These are phyloP conservation scores for Neopipo cinnamomea DNA, from an alignment of 2,113 vertebrate genomes.

Conservation along the genomic window DNA sequence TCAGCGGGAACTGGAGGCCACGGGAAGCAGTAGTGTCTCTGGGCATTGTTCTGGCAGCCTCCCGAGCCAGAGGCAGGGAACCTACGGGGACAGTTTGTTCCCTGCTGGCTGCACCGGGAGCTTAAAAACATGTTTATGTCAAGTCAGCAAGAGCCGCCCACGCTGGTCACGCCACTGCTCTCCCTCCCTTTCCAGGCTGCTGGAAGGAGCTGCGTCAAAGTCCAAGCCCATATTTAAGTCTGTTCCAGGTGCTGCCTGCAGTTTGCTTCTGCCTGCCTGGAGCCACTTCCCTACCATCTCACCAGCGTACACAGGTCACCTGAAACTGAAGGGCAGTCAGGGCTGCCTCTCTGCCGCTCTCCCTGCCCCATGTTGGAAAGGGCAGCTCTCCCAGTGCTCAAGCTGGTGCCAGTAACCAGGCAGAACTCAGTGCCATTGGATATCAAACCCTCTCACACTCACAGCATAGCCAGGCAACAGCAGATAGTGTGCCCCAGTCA, in stretches of 20 bases:
- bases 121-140: conserved; percentile 68
- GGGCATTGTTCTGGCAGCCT: neutral
- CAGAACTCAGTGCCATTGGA: neutral
- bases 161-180: neutral
- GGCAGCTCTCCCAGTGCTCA: neutral
- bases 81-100: conserved; percentile 57
- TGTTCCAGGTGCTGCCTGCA: neutral
- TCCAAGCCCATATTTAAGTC: neutral
- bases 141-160: neutral
- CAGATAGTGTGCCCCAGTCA: fast-evolving
- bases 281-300: neutral
- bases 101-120: neutral
- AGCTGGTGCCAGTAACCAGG: fast-evolving
- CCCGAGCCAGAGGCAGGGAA: neutral
- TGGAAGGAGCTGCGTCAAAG: conserved; percentile 6
- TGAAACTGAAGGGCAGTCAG: neutral
- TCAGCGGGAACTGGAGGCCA: fast-evolving
- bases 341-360: neutral
- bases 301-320: neutral
- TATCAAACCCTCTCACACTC: neutral
- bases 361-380: fast-evolving
- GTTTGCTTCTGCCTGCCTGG: neutral
- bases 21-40: neutral
- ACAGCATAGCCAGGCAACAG: fast-evolving
- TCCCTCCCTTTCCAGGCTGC: neutral